Evolutionary conservation across 2,113 vertebrate genomes (phyloP), one percentile per base, ranked within the genome.

Genomic region (Trichechus manatus): DNA sequence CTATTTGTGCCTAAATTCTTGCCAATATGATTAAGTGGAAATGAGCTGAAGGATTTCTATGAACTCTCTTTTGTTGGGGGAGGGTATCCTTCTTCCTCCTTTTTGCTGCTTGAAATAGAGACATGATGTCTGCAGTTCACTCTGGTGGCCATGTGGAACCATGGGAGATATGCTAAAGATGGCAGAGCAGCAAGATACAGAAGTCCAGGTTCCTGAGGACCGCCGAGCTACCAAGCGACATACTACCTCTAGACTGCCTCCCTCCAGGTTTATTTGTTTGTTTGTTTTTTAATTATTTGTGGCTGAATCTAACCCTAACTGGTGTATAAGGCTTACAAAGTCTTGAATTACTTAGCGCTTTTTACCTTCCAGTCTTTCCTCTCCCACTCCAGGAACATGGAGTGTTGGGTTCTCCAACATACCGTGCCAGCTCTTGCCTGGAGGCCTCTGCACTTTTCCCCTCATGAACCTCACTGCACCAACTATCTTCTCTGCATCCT

Each of bases 41-140:
- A 53, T 68, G 33, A 93, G 74, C 0, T 85, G 63, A 61, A 93
- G 93, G 78, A 93, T 39, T 95, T 92, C 42, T 36, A 86, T n/a
- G 15, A 89, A 89, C 53, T 92, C 13, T 91, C 83, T 93, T n/a
- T 19, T 17, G 31, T 78, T 78, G 53, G 61, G 31, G 59, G 1
- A 9, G 13, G 56, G 42, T 8, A 27, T 33, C 66, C 47, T 33
- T 75, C n/a, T 19, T 59, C 72, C 39, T 89, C 31, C 78, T 92
- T 88, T 50, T 79, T 93, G 85, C 42, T 87, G 9, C 90, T 42
- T 93, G 78, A 50, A 90, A 85, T 9, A 10, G 3, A 56, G 39
- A 79, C 61, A 25, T 2, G 31, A 66, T 44, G 66, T 78, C 20
- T 42, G 36, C 47, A 64, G 33, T 68, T 77, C 25, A 70, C 47